These are phyloP conservation scores for Hymenochirus boettgeri DNA, from an alignment of 2,113 vertebrate genomes.

Conservation along the genomic window DNA sequence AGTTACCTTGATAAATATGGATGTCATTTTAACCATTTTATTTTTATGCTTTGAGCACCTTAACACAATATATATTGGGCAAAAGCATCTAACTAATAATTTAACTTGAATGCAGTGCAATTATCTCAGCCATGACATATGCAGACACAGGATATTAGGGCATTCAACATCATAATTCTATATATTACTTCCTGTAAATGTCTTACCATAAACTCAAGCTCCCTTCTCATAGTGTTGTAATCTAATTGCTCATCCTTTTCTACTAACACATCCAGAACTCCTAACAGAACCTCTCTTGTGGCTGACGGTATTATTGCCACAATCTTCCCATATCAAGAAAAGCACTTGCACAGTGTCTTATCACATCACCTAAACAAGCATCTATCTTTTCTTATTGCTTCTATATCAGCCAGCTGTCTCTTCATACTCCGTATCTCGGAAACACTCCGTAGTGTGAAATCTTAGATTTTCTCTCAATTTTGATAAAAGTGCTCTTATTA, in stretches of 20 bases:
- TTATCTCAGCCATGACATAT: background rate
- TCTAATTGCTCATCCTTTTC: conserved; percentile 28
- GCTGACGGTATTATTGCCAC: conserved; percentile 15
- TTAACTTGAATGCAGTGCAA: background rate
- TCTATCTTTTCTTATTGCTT: conserved; percentile 36
- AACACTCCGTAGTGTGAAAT: conserved; percentile 27
- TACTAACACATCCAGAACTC: conserved; percentile 19
- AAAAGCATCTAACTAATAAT: background rate
- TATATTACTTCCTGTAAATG: conserved; percentile 21
- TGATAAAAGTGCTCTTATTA: conserved; percentile 30
- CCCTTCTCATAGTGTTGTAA: conserved; percentile 3
- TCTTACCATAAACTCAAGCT: conserved; percentile 17
- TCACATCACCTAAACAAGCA: conserved; percentile 38
- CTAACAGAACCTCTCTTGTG: conserved; percentile 20
- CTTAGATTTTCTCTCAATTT: conserved; percentile 27
- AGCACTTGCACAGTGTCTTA: conserved; percentile 35
- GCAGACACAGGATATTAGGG: background rate
- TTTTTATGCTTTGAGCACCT: background rate
- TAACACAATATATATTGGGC: background rate
- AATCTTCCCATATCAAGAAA: conserved; percentile 27
- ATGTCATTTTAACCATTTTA: background rate
- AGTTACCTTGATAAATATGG: background rate
- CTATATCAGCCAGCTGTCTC: conserved; percentile 39
- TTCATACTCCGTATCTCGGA: conserved; percentile 25
- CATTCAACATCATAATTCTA: background rate